Percentiles rank a stretch among this genome's conserved stretches.
Evolutionary conservation across 2,888 invertebrate species (phyloP).

Genomic region (Marronus borbonicus): DNA sequence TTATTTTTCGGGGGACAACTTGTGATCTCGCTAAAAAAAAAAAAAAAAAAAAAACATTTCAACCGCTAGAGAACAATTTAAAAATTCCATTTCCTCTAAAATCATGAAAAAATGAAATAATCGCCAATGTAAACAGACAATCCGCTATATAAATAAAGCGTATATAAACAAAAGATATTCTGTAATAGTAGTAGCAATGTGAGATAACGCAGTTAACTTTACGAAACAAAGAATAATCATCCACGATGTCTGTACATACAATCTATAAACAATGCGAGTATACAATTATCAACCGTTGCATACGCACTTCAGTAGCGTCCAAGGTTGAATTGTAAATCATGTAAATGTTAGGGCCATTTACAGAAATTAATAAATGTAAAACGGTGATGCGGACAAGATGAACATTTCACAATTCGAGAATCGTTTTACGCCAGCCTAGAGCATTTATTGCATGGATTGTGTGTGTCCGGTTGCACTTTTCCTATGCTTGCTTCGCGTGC

Average conservation of each 20-base stretch:
- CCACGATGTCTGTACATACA: constrained; percentile 59
- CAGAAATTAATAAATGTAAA: constrained; percentile 18
- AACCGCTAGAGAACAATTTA: not conserved
- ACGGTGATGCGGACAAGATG: constrained; percentile 11
- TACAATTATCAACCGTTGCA: constrained; percentile 63
- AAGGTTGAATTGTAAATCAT: constrained; percentile 32
- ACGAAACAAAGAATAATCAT: constrained; percentile 64
- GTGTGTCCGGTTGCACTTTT: no score
- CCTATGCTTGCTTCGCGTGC: not conserved
- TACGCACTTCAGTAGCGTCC: constrained; percentile 6
- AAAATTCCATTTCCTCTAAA: not conserved
- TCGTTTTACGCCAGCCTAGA: no score
- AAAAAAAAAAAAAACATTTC: not conserved
- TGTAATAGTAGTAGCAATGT: not conserved
- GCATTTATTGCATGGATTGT: no score
- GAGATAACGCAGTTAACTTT: constrained; percentile 13
- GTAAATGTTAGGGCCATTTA: constrained; percentile 25
- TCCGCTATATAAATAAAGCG: not conserved
- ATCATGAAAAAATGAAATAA: no score
- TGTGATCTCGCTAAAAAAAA: not conserved
- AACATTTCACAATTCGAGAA: constrained; percentile 49
- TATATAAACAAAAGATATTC: constrained; percentile 12
- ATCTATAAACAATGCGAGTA: constrained; percentile 61
- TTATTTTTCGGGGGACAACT: not conserved
- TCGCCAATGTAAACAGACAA: not conserved